Evolutionary conservation across 35 echinoderm and acorn worm genomes (phyloP).

Genomic region (Diadema setosum): DNA sequence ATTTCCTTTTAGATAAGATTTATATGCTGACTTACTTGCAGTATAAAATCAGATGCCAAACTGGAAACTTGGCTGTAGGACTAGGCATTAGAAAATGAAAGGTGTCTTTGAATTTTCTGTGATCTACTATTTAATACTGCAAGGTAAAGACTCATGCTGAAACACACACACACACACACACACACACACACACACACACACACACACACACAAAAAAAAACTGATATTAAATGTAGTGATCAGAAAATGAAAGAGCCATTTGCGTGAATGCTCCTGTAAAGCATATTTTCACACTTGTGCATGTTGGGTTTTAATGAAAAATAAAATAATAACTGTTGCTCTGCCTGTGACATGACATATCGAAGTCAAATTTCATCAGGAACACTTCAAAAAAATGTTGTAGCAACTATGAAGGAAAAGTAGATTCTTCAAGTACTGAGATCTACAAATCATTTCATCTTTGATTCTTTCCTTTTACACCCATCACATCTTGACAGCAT

Average conservation of each 20-base stretch:
- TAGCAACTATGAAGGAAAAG: background rate
- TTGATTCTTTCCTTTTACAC: background rate
- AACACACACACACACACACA: background rate
- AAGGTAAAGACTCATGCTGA: background rate
- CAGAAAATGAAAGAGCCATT: background rate
- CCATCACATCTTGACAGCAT: background rate
- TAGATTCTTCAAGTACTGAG: background rate
- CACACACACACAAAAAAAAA: background rate
- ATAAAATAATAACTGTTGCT: no score
- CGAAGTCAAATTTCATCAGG: background rate
- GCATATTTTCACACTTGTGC: no score
- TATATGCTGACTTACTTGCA: background rate
- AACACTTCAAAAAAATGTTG: background rate
- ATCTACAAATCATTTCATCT: background rate
- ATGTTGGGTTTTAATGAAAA: no score
- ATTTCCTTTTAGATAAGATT: background rate
- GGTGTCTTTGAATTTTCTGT: background rate
- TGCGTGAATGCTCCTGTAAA: no score
- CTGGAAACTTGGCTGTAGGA: background rate
- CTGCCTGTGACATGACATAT: no score
- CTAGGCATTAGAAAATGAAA: background rate
- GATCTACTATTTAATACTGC: no score
- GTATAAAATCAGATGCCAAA: background rate
- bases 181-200: background rate
- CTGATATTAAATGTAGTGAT: background rate